Percentiles rank a stretch among this genome's conserved stretches.
phyloP scores from a whole-genome alignment of 2,888 invertebrate genomes.

The Glyphotaelius pellucidus region DNA sequence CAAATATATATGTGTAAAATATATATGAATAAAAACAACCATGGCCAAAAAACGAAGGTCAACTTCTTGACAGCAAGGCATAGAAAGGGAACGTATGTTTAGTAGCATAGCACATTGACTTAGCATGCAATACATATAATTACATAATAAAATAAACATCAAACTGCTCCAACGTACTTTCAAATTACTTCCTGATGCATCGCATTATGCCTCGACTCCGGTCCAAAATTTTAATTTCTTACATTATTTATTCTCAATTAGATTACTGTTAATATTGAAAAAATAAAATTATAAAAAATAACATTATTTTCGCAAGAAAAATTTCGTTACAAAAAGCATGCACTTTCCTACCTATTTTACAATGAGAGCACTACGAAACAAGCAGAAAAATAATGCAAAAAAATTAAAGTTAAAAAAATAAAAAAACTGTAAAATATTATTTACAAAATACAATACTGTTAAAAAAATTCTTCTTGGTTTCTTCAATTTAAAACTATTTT shows the following conservation, averaged over 20 bases:
- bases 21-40: constrained; percentile 82
- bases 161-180: neutral
- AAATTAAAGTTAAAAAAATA: neutral
- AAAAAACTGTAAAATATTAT: neutral
- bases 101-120: constrained; percentile 76
- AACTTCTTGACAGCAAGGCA: constrained; percentile 92
- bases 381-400: neutral
- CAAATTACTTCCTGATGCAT: neutral
- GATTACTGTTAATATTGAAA: neutral
- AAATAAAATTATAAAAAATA: neutral
- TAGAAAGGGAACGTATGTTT: constrained; percentile 67
- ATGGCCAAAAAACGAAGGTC: constrained; percentile 96
- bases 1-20: constrained; percentile 69
- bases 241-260: neutral
- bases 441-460: neutral
- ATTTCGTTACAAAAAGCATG: constrained; percentile 17
- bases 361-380: constrained; percentile 50
- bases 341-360: constrained; percentile 12
- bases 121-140: constrained; percentile 73
- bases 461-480: neutral
- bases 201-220: neutral
- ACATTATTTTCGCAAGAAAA: neutral
- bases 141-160: constrained; percentile 5
- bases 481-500: neutral
- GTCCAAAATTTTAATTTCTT: neutral